These are phyloP conservation scores for Eurois occulta DNA, from an alignment of 2,888 invertebrate genomes.

Conservation along the genomic window DNA sequence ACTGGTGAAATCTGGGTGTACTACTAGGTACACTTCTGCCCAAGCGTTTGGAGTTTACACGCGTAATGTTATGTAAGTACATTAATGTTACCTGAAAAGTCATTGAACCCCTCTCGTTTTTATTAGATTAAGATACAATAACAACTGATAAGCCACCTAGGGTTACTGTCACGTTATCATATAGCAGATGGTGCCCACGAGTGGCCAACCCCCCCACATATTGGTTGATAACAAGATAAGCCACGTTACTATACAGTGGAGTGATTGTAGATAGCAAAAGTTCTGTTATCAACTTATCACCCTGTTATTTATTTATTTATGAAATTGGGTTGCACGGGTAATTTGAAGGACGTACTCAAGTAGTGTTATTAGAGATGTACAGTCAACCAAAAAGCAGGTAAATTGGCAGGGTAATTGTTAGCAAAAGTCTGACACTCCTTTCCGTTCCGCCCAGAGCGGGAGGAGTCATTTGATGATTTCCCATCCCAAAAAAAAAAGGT, in stretches of 20 bases:
- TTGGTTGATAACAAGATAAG: slow-evolving; percentile 47
- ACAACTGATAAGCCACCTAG: slow-evolving; percentile 26
- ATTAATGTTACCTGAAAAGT: background rate
- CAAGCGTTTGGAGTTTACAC: background rate
- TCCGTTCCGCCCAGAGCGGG: too few species aligned
- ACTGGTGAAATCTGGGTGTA: background rate
- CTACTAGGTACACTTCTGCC: background rate
- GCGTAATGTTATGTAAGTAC: background rate
- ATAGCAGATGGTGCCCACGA: slow-evolving; percentile 44
- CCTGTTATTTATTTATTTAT: slow-evolving; percentile 1
- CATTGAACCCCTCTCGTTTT: background rate
- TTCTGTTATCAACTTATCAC: slow-evolving; percentile 10
- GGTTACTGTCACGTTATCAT: slow-evolving; percentile 32
- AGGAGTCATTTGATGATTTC: too few species aligned
- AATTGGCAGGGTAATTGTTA: too few species aligned
- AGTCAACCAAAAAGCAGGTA: background rate
- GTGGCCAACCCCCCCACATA: slow-evolving; percentile 37
- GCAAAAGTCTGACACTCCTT: too few species aligned
- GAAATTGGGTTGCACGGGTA: background rate
- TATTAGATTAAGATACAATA: slow-evolving; percentile 37
- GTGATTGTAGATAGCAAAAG: slow-evolving; percentile 50
- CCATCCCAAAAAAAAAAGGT: too few species aligned
- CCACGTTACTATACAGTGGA: slow-evolving; percentile 35
- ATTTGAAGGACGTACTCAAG: background rate
- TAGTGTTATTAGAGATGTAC: background rate